Conservation (phyloP, 2,113 vertebrate species). For the Peromyscus polionotus region DNA sequence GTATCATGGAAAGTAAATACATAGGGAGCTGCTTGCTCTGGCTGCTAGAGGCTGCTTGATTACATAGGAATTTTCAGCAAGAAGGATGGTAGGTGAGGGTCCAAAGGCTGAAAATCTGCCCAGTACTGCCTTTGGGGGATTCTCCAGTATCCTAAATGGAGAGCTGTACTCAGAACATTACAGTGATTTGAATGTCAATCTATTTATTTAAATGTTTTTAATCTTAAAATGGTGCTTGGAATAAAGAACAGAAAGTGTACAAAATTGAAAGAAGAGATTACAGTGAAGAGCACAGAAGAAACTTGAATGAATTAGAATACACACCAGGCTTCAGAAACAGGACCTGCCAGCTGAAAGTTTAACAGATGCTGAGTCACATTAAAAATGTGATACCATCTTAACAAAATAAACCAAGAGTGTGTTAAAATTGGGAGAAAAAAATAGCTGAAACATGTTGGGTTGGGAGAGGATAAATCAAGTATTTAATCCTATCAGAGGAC, state of each 20-base stretch:
- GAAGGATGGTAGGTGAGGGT: not conserved
- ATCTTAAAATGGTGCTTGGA: slow-evolving; percentile 24
- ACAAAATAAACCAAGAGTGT: not conserved
- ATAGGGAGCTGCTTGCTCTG: not conserved
- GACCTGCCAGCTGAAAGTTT: not conserved
- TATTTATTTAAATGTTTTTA: slow-evolving; percentile 23
- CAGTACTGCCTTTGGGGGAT: not conserved
- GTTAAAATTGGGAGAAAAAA: not conserved
- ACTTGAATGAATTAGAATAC: not conserved
- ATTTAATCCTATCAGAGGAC: not conserved
- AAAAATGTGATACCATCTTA: not conserved
- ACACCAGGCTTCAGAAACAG: slow-evolving; percentile 12
- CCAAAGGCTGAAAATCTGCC: not conserved
- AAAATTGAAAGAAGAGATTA: slow-evolving; percentile 8
- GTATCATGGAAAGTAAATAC: not conserved
- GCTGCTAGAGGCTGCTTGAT: not conserved
- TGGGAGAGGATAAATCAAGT: not conserved
- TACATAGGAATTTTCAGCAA: not conserved
- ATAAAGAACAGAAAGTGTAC: slow-evolving; percentile 18
- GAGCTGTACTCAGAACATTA: not conserved
- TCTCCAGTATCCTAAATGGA: not conserved
- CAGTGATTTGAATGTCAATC: not conserved
- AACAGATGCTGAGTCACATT: not conserved
- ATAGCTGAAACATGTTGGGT: not conserved
- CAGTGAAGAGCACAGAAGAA: slow-evolving; percentile 25